These are phyloP conservation scores for Dissostichus mawsoni DNA, from an alignment of 2,113 vertebrate species.

Conservation along the genomic window DNA sequence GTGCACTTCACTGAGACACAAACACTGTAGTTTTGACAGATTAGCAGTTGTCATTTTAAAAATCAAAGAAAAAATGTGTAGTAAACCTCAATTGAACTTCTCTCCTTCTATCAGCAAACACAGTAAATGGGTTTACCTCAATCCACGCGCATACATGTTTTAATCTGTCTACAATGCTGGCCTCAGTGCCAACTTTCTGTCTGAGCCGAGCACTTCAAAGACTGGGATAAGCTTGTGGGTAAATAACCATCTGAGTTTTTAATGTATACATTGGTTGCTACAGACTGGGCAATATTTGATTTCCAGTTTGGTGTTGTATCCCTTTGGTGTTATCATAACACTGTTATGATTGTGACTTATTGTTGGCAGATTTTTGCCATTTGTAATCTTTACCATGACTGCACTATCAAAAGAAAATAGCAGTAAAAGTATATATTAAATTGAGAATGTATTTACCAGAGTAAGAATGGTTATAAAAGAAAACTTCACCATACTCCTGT, in stretches of 20 bases:
- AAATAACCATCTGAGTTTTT: neutral
- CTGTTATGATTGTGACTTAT: neutral
- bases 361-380: neutral
- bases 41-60: neutral
- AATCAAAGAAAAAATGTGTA: neutral
- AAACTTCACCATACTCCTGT: neutral
- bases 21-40: neutral
- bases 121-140: neutral
- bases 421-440: neutral
- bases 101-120: slow-evolving; percentile 6
- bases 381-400: neutral
- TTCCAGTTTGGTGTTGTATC: neutral
- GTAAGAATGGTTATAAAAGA: neutral
- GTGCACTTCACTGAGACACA: neutral
- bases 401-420: neutral
- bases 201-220: slow-evolving; percentile 1
- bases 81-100: neutral
- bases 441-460: neutral
- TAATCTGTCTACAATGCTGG: slow-evolving; percentile 21
- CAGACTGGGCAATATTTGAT: neutral
- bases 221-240: neutral
- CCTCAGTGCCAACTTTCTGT: neutral
- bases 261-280: neutral
- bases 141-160: neutral
- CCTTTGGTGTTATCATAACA: neutral